Base-by-base conservation (phyloP, 92 coral and sea anemone species). In the Montipora capitata region DNA sequence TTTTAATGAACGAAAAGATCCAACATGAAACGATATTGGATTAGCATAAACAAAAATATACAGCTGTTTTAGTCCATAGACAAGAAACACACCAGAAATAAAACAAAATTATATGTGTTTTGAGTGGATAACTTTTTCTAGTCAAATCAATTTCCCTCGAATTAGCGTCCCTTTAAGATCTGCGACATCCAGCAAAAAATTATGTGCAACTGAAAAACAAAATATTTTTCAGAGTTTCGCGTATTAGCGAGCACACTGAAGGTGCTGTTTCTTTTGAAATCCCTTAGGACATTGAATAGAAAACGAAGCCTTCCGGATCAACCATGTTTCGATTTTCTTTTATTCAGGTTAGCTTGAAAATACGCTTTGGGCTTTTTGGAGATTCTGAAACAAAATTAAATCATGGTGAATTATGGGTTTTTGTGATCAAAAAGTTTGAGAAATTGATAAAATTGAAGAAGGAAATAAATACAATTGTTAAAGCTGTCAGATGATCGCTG, bases 1-100 rank as follows among this genome's bases (percentile, higher is more conserved):
- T 85, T 85, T 73, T 90, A 90, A 90, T 90, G 94, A 90, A 90
- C 74, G 88, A 79, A 65, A 39, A 66, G 81, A 80, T 90, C 80
- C 83, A 86, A 79, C 80, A 80, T 85, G 91, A 76, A 85, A 85
- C 65, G 72, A 79, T 54, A 54, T 90, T 52, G 67, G 76, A 85
- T 90, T 84, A 85, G 79, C 89, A 90, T 85, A 85, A 51, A 85
- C 89, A 71, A 42, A 27, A 54, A 43, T 72, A 84, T 77, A 84
- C 91, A 90, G 90, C 91, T 90, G 94, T 66, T 81, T n/a, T 38
- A 43, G 72, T 44, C 16, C 74, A 75, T 80, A 75, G 87, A 79
- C 73, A 88, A 58, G 68, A 44, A 17, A 75, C 41, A 67, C 11
- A 85, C 89, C 65, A 85, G 76, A 59, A 75, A 27, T 65, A 40